Evolutionary conservation across 2,797 vertebrate genomes (phyloP).

Genomic region (Gobionotothen gibberifrons): DNA sequence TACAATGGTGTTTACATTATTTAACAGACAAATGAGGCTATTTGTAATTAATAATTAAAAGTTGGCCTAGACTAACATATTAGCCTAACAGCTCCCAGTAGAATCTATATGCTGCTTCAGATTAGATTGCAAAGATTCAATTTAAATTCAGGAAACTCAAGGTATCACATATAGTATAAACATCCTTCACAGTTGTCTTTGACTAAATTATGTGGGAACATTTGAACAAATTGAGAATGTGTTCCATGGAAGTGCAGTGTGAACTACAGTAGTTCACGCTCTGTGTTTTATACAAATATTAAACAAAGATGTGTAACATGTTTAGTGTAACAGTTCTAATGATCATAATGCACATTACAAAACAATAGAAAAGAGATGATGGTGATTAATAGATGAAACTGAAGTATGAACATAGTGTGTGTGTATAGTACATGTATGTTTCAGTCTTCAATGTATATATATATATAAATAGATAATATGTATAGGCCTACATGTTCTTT

Average conservation of each 20-base stretch:
- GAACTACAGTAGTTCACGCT: neutral
- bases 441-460: too few relatives aligned
- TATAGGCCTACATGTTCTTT: too few relatives aligned
- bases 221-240: neutral
- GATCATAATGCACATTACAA: too few relatives aligned
- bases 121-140: slow-evolving; percentile 21
- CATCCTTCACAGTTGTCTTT: neutral
- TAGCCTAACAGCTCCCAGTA: slow-evolving; percentile 3
- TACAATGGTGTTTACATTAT: slow-evolving; percentile 5
- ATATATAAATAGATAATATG: too few relatives aligned
- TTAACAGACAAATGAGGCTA: slow-evolving; percentile 10
- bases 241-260: neutral
- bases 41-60: slow-evolving; percentile 8
- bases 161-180: neutral
- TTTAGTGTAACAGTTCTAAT: too few relatives aligned
- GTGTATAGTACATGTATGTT: too few relatives aligned
- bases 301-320: too few relatives aligned
- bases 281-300: neutral
- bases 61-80: neutral
- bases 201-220: neutral
- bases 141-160: neutral
- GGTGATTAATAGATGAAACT: too few relatives aligned
- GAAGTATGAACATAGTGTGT: too few relatives aligned
- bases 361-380: too few relatives aligned
- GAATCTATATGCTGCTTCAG: slow-evolving; percentile 13